phyloP scores from a whole-genome alignment of 2,888 invertebrate genomes.

The Drosophila parthenogenetica region DNA sequence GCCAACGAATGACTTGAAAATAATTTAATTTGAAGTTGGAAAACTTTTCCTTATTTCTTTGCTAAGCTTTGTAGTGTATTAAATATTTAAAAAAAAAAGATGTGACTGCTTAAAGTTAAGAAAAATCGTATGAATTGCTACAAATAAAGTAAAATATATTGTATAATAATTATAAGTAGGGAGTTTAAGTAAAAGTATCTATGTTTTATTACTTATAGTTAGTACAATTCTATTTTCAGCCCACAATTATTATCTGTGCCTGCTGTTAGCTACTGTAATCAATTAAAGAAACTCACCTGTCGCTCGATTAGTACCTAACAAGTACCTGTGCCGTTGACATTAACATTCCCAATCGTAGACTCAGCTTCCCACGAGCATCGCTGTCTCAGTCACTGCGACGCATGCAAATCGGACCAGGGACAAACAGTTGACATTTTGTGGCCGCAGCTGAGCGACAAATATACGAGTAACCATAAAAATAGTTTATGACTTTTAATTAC shows the following conservation, averaged over 20 bases:
- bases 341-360: conserved; percentile 1
- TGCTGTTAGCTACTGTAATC: conserved; percentile 14
- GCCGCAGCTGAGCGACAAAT: conserved; percentile 69
- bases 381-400: conserved; percentile 11
- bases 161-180: too few species aligned
- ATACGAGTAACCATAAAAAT: conserved; percentile 73
- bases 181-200: too few species aligned
- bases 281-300: conserved; percentile 52
- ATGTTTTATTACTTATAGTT: too few species aligned
- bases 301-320: conserved; percentile 5
- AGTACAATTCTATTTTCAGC: neutral
- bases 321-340: conserved; percentile 18
- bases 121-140: too few species aligned
- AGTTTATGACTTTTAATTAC: conserved; percentile 78
- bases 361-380: conserved; percentile 1
- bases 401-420: conserved; percentile 71
- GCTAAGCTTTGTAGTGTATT: too few species aligned
- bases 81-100: too few species aligned
- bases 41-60: too few species aligned
- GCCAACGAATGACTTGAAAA: too few species aligned
- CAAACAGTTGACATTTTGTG: conserved; percentile 73
- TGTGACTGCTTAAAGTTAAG: too few species aligned
- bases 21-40: too few species aligned
- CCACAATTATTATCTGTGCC: neutral
- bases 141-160: too few species aligned